These are phyloP conservation scores for Lagria hirta DNA, from an alignment of 2,888 invertebrate species.

Conservation along the genomic window DNA sequence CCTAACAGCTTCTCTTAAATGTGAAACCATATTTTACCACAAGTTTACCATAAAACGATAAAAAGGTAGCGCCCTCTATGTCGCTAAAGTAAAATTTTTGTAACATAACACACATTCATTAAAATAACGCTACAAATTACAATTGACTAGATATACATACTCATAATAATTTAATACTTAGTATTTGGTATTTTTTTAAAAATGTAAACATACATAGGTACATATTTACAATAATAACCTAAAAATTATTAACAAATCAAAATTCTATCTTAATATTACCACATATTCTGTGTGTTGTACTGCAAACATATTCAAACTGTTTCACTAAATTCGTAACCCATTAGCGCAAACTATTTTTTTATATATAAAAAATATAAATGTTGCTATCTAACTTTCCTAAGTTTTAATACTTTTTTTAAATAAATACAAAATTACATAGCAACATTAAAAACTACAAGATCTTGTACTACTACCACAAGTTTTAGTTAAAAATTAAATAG, in stretches of 20 bases:
- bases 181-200: constrained; percentile 17
- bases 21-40: too few relatives aligned
- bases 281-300: background rate
- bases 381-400: constrained; percentile 3
- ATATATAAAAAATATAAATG: constrained; percentile 8
- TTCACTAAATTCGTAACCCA: constrained; percentile 1
- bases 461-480: too few relatives aligned
- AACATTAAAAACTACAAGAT: too few relatives aligned
- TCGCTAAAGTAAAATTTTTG: too few relatives aligned
- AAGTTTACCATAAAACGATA: too few relatives aligned
- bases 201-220: constrained; percentile 18
- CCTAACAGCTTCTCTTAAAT: too few relatives aligned
- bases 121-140: too few relatives aligned
- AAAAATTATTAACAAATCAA: constrained; percentile 16
- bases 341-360: background rate
- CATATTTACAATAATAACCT: constrained; percentile 18
- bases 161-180: too few relatives aligned
- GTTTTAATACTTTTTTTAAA: constrained; percentile 1
- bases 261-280: constrained; percentile 5
- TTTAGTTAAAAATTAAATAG: constrained; percentile 4
- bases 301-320: constrained; percentile 8
- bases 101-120: too few relatives aligned
- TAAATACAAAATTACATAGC: constrained; percentile 6
- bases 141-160: constrained; percentile 16
- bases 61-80: too few relatives aligned